Evolutionary conservation across 2,888 invertebrate genomes (phyloP).

Genomic region (Spilarctia lutea): DNA sequence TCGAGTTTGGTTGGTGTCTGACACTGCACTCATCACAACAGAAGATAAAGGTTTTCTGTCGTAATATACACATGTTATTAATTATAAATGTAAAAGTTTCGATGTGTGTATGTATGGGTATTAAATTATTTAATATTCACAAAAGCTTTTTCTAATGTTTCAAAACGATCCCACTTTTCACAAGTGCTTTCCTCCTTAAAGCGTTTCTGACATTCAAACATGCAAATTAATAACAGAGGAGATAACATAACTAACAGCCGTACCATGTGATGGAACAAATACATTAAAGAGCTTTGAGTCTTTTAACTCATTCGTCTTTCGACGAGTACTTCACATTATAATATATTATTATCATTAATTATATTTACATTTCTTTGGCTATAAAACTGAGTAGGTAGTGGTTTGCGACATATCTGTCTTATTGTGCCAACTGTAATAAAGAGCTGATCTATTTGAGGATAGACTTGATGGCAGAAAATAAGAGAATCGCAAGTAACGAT

Average conservation of each 20-base stretch:
- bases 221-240: background rate
- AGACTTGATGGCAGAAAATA: conserved; percentile 31
- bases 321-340: background rate
- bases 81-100: background rate
- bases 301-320: background rate
- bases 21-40: no score
- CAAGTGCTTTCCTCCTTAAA: background rate
- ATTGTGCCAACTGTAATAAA: conserved; percentile 27
- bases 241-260: background rate
- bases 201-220: background rate
- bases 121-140: background rate
- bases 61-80: no score
- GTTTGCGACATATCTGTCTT: background rate
- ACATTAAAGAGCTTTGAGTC: background rate
- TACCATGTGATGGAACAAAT: background rate
- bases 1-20: no score
- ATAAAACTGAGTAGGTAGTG: background rate
- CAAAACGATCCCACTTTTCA: background rate
- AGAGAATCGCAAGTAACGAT: conserved; percentile 24
- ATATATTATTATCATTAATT: conserved; percentile 1
- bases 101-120: background rate
- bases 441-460: conserved; percentile 39
- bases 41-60: no score
- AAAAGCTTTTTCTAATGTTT: background rate
- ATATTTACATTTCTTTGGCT: background rate